Conservation (phyloP, 1,140 invertebrate species). For the Trichogramma pretiosum region DNA sequence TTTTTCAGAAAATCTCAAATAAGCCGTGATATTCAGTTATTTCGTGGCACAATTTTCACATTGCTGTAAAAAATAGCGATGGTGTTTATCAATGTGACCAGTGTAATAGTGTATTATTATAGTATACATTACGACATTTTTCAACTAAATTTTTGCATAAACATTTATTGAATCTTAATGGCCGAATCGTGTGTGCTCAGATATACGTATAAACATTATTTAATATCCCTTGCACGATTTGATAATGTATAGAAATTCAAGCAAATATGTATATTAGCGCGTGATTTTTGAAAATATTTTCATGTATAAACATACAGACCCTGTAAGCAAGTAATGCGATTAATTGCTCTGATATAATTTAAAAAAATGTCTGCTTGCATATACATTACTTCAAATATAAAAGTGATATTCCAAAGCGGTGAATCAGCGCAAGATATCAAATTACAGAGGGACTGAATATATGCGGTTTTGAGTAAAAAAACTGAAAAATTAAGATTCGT, state of each 20-base stretch:
- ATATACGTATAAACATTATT: not conserved
- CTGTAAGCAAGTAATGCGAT: not conserved
- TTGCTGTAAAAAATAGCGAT: too few relatives aligned
- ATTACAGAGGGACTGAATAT: not conserved
- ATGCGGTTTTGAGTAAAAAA: not conserved
- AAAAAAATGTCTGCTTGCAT: slow-evolving; percentile 7
- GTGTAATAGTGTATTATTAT: not conserved
- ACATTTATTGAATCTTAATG: not conserved
- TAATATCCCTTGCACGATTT: too few relatives aligned
- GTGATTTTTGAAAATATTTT: slow-evolving; percentile 11
- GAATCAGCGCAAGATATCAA: slow-evolving; percentile 29
- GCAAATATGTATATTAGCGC: slow-evolving; percentile 1
- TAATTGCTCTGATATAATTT: not conserved
- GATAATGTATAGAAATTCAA: too few relatives aligned
- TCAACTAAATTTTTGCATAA: too few relatives aligned
- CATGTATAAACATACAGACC: slow-evolving; percentile 12
- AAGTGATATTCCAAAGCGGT: slow-evolving; percentile 38
- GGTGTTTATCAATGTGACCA: too few relatives aligned
- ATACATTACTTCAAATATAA: slow-evolving; percentile 29
- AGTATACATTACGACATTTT: too few relatives aligned
- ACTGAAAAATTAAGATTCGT: too few relatives aligned
- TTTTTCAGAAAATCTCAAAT: too few relatives aligned
- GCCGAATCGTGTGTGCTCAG: slow-evolving; percentile 1
- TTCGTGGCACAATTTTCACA: slow-evolving; percentile 1
- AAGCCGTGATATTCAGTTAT: not conserved